phyloP scores from a whole-genome alignment of 2,113 vertebrate species.

The Colistium nudipinnis region DNA sequence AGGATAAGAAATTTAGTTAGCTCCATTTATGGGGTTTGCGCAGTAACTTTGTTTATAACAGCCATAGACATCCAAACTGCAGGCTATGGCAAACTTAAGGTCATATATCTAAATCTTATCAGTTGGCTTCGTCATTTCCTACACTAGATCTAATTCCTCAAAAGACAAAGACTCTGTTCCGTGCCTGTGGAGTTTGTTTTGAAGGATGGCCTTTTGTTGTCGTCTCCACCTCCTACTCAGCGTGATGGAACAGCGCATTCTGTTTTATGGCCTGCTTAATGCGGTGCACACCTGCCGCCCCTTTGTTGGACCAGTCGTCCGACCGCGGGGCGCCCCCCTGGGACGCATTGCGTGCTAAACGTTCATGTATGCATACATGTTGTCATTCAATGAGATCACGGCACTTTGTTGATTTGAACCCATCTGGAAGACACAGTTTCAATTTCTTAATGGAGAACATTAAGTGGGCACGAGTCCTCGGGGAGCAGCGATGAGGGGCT shows the following conservation, averaged over 20 bases:
- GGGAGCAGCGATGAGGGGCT: constrained; percentile 61
- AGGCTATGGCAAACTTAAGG: constrained; percentile 52
- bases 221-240: constrained; percentile 35
- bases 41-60: constrained; percentile 58
- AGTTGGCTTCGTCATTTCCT: constrained; percentile 48
- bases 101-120: constrained; percentile 54
- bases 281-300: constrained; percentile 41
- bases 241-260: constrained; percentile 19
- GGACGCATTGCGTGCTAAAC: constrained; percentile 31
- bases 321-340: constrained; percentile 12
- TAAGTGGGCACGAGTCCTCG: constrained; percentile 50
- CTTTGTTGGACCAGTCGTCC: constrained; percentile 30
- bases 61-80: constrained; percentile 51
- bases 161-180: constrained; percentile 24
- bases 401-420: constrained; percentile 67
- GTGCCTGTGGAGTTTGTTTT: constrained; percentile 16
- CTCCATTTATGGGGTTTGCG: constrained; percentile 48
- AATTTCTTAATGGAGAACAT: constrained; percentile 74
- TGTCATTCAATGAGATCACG: constrained; percentile 65
- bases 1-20: constrained; percentile 64
- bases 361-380: constrained; percentile 50
- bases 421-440: constrained; percentile 73
- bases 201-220: constrained; percentile 21
- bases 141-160: constrained; percentile 57
- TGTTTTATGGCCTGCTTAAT: constrained; percentile 46